Evolutionary conservation across 1,140 invertebrate genomes (phyloP).

Genomic region (Zophobas atratus): DNA sequence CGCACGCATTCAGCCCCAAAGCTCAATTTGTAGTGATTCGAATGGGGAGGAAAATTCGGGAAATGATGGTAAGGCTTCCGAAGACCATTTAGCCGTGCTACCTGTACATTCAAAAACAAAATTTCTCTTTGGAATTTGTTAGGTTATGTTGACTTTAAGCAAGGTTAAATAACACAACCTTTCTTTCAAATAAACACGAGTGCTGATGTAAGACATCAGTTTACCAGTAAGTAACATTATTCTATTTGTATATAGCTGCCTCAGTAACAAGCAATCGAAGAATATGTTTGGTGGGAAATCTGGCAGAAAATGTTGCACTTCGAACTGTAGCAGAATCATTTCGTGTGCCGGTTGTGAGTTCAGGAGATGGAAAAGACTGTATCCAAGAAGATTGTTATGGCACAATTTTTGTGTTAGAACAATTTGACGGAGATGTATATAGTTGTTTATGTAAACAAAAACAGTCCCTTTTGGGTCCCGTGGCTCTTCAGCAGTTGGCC

Average conservation of each 20-base stretch:
- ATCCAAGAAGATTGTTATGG: conserved; percentile 73
- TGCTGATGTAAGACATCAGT: conserved; percentile 1
- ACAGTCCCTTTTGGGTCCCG: conserved; percentile 81
- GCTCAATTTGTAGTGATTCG: conserved; percentile 65
- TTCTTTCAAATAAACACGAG: conserved; percentile 14
- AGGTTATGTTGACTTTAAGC: conserved; percentile 62
- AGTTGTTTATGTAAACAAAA: conserved; percentile 77
- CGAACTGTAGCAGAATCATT: conserved; percentile 75
- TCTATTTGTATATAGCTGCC: conserved; percentile 39
- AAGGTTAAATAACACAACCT: conserved; percentile 54
- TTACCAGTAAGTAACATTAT: conserved; percentile 28
- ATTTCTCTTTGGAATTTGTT: conserved; percentile 42
- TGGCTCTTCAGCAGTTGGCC: conserved; percentile 83
- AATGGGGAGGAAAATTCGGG: conserved; percentile 61
- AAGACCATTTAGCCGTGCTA: not conserved
- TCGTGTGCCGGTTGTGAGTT: conserved; percentile 76
- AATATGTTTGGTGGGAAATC: conserved; percentile 76
- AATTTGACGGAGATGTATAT: conserved; percentile 79
- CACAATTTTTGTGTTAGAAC: conserved; percentile 80
- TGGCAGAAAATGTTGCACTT: conserved; percentile 71
- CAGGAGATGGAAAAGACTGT: conserved; percentile 75
- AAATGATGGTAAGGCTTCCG: conserved; percentile 59
- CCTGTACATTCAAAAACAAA: not conserved
- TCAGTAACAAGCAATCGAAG: conserved; percentile 66
- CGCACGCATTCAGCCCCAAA: conserved; percentile 61